Evolutionary conservation across 2,888 invertebrate species (phyloP).

Genomic region (Hofmannophila pseudospretella): DNA sequence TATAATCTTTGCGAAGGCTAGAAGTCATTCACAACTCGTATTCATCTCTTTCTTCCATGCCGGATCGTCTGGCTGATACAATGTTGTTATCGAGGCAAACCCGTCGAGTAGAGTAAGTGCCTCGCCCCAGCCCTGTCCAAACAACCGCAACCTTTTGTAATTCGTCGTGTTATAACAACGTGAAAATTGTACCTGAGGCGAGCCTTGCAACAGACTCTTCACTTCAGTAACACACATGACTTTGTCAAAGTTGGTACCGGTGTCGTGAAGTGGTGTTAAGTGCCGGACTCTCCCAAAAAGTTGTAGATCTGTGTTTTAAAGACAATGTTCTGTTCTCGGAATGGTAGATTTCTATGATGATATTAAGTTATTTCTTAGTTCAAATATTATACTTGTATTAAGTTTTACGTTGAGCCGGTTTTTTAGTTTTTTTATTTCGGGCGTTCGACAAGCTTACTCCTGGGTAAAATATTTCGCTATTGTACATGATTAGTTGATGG

Average conservation of each 20-base stretch:
- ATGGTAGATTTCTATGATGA: constrained; percentile 34
- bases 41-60: constrained; percentile 56
- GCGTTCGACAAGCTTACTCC: constrained; percentile 30
- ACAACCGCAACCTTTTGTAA: constrained; percentile 24
- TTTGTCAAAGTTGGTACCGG: constrained; percentile 31
- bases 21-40: constrained; percentile 44
- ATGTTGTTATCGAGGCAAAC: constrained; percentile 39
- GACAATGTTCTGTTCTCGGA: constrained; percentile 46
- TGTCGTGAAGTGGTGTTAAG: background rate
- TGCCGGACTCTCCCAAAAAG: background rate
- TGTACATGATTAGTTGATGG: too few species aligned
- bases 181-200: constrained; percentile 64
- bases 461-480: constrained; percentile 30
- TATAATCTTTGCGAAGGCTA: constrained; percentile 37
- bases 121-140: constrained; percentile 11
- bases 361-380: constrained; percentile 9
- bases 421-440: constrained; percentile 29
- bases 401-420: constrained; percentile 38
- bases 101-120: constrained; percentile 18
- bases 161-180: constrained; percentile 42
- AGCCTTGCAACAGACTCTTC: constrained; percentile 37
- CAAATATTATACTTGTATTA: too few species aligned
- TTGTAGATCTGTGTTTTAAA: constrained; percentile 3
- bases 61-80: constrained; percentile 48
- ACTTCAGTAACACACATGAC: constrained; percentile 60